Conservation (phyloP, 2,797 vertebrate genomes). For the Microctenopoma steveboyesi region DNA sequence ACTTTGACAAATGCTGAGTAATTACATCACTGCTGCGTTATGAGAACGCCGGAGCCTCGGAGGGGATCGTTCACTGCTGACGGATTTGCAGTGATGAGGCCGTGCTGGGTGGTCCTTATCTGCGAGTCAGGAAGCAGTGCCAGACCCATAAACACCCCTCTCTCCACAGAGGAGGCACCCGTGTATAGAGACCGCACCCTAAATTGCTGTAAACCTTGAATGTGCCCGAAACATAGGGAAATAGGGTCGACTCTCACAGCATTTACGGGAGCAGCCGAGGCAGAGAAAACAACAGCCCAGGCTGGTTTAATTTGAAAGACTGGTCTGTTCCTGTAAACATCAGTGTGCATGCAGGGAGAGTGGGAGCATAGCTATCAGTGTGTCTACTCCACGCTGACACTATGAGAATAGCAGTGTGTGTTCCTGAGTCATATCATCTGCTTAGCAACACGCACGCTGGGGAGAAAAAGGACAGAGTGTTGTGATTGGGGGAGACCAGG, state of each 20-base stretch:
- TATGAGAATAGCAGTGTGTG: constrained; percentile 59
- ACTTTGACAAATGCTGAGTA: constrained; percentile 76
- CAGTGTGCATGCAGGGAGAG: constrained; percentile 42
- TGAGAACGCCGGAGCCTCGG: constrained; percentile 59
- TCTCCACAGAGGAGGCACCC: constrained; percentile 75
- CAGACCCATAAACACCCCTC: constrained; percentile 76
- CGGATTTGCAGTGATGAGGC: constrained; percentile 71
- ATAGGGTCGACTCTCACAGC: constrained; percentile 29
- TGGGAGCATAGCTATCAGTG: constrained; percentile 55
- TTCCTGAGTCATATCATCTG: constrained; percentile 81
- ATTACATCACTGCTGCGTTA: constrained; percentile 65
- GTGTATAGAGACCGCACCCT: constrained; percentile 70
- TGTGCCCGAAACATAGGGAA: constrained; percentile 41
- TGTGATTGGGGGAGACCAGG: constrained; percentile 79
- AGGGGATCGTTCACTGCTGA: constrained; percentile 70
- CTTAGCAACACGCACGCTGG: constrained; percentile 78
- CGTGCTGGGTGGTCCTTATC: constrained; percentile 82
- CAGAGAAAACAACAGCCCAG: constrained; percentile 50
- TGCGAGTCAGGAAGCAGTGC: constrained; percentile 74
- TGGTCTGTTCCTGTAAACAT: constrained; percentile 68
- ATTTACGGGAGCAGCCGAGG: constrained; percentile 37
- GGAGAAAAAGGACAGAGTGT: constrained; percentile 63
- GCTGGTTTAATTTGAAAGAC: constrained; percentile 59
- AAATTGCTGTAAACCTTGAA: constrained; percentile 56
- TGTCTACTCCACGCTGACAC: constrained; percentile 56